A percentile compares a stretch with the other conserved stretches of the same genome.
Conservation (phyloP, 2,888 invertebrate species). For the Prosapia bicincta region DNA sequence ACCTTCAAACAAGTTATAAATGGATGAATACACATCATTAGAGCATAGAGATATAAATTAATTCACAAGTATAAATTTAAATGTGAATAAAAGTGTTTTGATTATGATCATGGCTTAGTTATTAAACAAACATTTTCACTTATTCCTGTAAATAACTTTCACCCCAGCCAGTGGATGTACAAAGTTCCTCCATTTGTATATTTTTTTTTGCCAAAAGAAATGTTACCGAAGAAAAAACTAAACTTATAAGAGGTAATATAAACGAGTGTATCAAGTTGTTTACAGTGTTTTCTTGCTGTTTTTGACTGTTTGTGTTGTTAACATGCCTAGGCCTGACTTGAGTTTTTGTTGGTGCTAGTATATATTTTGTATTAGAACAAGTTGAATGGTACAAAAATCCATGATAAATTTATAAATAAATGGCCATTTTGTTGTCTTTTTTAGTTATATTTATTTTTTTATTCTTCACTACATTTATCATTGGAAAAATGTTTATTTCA, state of each 20-base stretch:
- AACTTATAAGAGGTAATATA: background rate
- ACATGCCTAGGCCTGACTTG: background rate
- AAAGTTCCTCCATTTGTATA: background rate
- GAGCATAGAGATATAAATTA: too few relatives aligned
- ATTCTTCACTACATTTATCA: slow-evolving; percentile 6
- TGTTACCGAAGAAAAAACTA: background rate
- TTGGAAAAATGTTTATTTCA: slow-evolving; percentile 15
- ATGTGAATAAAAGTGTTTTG: too few relatives aligned
- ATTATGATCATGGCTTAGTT: background rate
- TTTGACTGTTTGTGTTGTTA: background rate
- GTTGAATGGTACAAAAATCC: slow-evolving; percentile 23
- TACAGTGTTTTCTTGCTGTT: background rate
- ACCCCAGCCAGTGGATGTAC: background rate
- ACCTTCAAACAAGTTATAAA: too few relatives aligned
- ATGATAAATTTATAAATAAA: slow-evolving; percentile 9
- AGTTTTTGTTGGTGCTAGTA: slow-evolving; percentile 24
- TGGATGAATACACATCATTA: too few relatives aligned
- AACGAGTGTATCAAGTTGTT: background rate
- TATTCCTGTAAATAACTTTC: background rate
- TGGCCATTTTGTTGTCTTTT: slow-evolving; percentile 25
- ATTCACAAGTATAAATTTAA: too few relatives aligned
- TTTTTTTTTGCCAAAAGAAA: background rate
- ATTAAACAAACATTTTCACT: background rate
- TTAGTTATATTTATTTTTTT: slow-evolving; percentile 6
- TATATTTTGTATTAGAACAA: slow-evolving; percentile 7